Evolutionary conservation across 2,888 invertebrate species (phyloP).

Genomic region (Ectropis crepuscularia): DNA sequence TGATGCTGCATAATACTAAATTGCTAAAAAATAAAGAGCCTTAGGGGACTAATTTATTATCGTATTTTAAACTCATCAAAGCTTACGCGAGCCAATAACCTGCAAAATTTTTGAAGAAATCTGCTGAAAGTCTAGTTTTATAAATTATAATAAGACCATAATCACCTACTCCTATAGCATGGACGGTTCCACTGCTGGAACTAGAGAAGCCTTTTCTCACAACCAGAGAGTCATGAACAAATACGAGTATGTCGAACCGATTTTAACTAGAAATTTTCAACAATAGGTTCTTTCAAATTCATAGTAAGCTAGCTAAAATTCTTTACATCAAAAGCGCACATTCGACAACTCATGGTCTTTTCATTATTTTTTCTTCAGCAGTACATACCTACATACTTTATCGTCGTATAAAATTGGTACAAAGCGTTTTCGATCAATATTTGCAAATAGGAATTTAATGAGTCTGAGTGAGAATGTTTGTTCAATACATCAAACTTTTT

Average conservation of each 20-base stretch:
- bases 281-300: constrained; percentile 7
- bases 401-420: background rate
- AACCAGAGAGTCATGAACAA: no score
- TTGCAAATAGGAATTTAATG: constrained; percentile 28
- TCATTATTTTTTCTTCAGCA: background rate
- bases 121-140: no score
- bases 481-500: background rate
- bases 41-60: no score
- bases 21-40: no score
- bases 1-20: no score
- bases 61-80: no score
- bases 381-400: background rate
- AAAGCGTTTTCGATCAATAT: constrained; percentile 22
- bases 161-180: no score
- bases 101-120: no score
- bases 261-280: background rate
- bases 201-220: no score
- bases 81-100: no score
- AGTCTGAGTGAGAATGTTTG: constrained; percentile 10
- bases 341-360: constrained; percentile 6
- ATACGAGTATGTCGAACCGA: background rate
- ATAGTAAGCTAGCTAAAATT: background rate
- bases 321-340: background rate
- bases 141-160: no score
- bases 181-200: no score